phyloP scores from a whole-genome alignment of 2,113 vertebrate species.

The Hemichromis elongatus region DNA sequence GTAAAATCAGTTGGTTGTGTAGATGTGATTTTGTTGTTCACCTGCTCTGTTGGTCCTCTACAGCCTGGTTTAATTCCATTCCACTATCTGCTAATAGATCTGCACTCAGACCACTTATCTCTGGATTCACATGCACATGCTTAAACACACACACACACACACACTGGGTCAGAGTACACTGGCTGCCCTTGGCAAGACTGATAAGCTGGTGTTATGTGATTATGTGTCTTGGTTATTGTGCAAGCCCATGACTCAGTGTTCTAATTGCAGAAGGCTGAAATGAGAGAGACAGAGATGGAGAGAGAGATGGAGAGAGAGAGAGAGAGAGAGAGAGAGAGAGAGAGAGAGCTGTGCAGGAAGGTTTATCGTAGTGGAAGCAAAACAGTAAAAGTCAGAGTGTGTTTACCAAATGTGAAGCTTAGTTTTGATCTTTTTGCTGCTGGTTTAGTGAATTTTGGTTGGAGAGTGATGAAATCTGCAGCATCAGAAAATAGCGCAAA shows the following conservation, averaged over 20 bases:
- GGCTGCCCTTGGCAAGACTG: slow-evolving; percentile 66
- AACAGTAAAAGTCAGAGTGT: too few relatives aligned
- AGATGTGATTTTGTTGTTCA: neutral
- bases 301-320: too few relatives aligned
- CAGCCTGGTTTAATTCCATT: neutral
- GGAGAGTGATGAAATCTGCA: too few relatives aligned
- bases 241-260: slow-evolving; percentile 58
- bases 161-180: slow-evolving; percentile 51
- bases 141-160: neutral
- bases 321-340: neutral
- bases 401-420: too few relatives aligned
- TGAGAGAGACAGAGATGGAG: neutral
- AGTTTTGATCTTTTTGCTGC: too few relatives aligned
- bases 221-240: slow-evolving; percentile 52
- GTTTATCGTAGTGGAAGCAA: too few relatives aligned
- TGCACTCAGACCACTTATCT: slow-evolving; percentile 15
- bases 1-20: neutral
- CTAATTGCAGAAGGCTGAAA: slow-evolving; percentile 1
- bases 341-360: too few relatives aligned
- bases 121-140: neutral
- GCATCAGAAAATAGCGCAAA: too few relatives aligned
- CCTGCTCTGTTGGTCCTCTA: neutral
- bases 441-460: too few relatives aligned
- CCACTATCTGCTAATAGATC: slow-evolving; percentile 6
- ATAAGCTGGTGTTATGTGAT: slow-evolving; percentile 64